Conservation (phyloP, 2,113 vertebrate species). For the Anoplopoma fimbria region DNA sequence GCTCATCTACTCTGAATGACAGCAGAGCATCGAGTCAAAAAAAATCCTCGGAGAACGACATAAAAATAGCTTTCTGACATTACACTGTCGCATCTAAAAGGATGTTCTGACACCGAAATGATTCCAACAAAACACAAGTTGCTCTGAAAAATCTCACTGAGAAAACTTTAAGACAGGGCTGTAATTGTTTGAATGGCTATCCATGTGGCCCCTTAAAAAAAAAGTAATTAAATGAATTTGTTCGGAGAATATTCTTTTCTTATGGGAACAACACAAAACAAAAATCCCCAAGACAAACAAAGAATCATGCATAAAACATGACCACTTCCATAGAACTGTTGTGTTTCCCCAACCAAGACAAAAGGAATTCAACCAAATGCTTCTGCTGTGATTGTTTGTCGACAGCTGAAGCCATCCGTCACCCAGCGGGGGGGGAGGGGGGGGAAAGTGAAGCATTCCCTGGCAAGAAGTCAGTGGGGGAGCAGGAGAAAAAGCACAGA, state of each 20-base stretch:
- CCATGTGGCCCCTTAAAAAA: not conserved
- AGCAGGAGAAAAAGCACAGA: conserved; percentile 45
- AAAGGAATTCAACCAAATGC: conserved; percentile 80
- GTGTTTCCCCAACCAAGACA: conserved; percentile 66
- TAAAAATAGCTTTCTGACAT: conserved; percentile 10
- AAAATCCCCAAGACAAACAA: conserved; percentile 52
- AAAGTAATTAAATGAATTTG: conserved; percentile 41
- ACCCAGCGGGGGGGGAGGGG: conserved; percentile 76
- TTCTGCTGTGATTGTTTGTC: conserved; percentile 76
- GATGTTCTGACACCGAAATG: not conserved
- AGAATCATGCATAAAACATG: conserved; percentile 49
- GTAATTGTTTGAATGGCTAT: conserved; percentile 22
- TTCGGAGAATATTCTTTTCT: conserved; percentile 58
- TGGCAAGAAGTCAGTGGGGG: conserved; percentile 54
- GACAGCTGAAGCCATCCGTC: conserved; percentile 84
- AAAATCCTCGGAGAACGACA: conserved; percentile 23
- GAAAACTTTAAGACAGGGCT: not conserved
- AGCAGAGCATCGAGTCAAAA: conserved; percentile 41
- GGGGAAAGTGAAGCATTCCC: conserved; percentile 62
- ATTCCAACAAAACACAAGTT: not conserved
- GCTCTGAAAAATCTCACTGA: not conserved
- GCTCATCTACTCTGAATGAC: conserved; percentile 54
- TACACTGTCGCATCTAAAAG: conserved; percentile 1
- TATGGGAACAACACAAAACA: conserved; percentile 45
- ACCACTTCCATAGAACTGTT: conserved; percentile 64